Conservation (phyloP, 2,888 invertebrate genomes). For the Argynnis bischoffii region DNA sequence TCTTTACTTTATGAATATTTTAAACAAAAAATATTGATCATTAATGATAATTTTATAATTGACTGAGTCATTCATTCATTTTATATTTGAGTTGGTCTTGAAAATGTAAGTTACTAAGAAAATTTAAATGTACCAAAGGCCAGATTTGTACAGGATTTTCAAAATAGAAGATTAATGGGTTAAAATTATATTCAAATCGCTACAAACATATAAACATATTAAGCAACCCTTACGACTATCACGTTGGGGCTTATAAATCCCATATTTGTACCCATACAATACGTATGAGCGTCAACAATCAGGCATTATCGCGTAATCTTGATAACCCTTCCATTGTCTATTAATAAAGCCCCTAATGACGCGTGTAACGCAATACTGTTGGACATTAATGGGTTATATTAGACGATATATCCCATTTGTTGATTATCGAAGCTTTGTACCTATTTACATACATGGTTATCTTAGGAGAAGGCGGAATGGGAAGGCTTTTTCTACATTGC, state of each 20-base stretch:
- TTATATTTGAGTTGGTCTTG: too few species aligned
- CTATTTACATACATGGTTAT: neutral
- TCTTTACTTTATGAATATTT: too few species aligned
- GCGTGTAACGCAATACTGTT: slow-evolving; percentile 49
- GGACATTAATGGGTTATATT: slow-evolving; percentile 32
- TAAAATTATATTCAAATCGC: neutral
- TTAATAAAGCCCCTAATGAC: slow-evolving; percentile 47
- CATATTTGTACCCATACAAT: slow-evolving; percentile 10
- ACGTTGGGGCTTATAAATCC: neutral
- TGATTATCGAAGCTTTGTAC: slow-evolving; percentile 21
- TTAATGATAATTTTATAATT: too few species aligned
- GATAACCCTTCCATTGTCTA: slow-evolving; percentile 43
- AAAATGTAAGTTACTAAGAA: too few species aligned
- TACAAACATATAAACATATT: slow-evolving; percentile 1
- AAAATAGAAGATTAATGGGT: neutral
- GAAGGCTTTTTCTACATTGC: neutral
- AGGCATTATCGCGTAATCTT: slow-evolving; percentile 34
- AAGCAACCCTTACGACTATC: slow-evolving; percentile 1
- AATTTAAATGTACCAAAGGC: too few species aligned
- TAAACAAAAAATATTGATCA: too few species aligned
- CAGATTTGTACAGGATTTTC: too few species aligned
- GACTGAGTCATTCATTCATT: too few species aligned
- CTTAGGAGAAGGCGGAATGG: neutral
- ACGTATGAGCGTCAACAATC: slow-evolving; percentile 23
- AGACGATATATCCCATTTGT: slow-evolving; percentile 25